Conservation (phyloP, 2,888 invertebrate genomes). For the Andrena minutula region DNA sequence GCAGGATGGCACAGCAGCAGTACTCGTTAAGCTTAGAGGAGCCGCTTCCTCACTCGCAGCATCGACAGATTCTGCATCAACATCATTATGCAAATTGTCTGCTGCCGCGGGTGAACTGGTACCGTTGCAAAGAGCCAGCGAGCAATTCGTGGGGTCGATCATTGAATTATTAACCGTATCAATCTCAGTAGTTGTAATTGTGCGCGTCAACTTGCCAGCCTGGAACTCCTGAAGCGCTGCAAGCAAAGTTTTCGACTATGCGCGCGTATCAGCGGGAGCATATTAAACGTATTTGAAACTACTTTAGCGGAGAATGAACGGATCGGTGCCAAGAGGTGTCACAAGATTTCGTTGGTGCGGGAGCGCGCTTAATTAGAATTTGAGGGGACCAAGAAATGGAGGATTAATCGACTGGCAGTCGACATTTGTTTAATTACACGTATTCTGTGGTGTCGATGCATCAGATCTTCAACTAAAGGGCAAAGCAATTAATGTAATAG, state of each 20-base stretch:
- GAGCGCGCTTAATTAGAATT: background rate
- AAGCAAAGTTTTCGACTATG: background rate
- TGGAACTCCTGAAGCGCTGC: background rate
- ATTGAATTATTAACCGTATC: conserved; percentile 21
- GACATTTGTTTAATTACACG: background rate
- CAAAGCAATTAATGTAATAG: too few relatives aligned
- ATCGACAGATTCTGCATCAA: background rate
- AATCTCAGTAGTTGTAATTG: conserved; percentile 8
- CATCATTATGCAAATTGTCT: background rate
- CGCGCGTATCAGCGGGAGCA: background rate
- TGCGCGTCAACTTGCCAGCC: background rate
- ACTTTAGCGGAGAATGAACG: background rate
- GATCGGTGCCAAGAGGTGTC: conserved; percentile 3
- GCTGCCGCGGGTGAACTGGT: background rate
- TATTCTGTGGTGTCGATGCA: too few relatives aligned
- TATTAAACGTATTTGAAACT: conserved; percentile 31
- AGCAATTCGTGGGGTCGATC: conserved; percentile 4
- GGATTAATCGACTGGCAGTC: background rate
- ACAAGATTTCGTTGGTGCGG: background rate
- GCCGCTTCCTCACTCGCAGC: too few relatives aligned
- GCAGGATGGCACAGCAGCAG: background rate
- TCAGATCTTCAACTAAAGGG: too few relatives aligned
- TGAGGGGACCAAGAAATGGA: background rate
- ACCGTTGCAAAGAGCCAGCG: background rate
- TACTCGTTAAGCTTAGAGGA: background rate